Conservation (phyloP, 1,140 invertebrate species). For the Psix sp. region DNA sequence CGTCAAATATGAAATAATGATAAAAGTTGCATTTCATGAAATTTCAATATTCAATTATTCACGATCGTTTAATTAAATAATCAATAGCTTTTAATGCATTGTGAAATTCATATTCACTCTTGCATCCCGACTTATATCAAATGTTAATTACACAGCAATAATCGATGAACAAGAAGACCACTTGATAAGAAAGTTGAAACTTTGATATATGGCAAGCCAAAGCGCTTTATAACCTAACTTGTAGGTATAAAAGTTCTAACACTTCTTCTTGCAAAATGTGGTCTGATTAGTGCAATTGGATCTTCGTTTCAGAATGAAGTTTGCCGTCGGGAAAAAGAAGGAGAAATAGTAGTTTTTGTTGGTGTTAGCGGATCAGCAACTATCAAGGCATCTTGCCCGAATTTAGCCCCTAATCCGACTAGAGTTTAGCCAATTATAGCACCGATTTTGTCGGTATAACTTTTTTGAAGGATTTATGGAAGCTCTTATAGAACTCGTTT, state of each 20-base stretch:
- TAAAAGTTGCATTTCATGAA: too few relatives aligned
- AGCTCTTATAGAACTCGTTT: slow-evolving; percentile 53
- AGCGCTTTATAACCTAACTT: slow-evolving; percentile 34
- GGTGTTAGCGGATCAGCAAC: slow-evolving; percentile 36
- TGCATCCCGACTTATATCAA: not conserved
- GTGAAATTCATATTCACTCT: not conserved
- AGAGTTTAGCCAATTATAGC: slow-evolving; percentile 61
- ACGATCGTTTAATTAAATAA: too few relatives aligned
- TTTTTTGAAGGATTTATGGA: slow-evolving; percentile 60
- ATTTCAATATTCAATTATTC: too few relatives aligned
- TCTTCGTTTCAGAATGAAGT: slow-evolving; percentile 41
- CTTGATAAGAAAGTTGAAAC: slow-evolving; percentile 2
- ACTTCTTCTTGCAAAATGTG: slow-evolving; percentile 41
- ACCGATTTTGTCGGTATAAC: slow-evolving; percentile 58
- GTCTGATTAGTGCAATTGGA: slow-evolving; percentile 55
- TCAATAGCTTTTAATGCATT: too few relatives aligned
- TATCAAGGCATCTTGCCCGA: slow-evolving; percentile 54
- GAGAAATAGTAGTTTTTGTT: slow-evolving; percentile 51
- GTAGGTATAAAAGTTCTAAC: slow-evolving; percentile 48
- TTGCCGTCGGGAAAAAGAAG: slow-evolving; percentile 34
- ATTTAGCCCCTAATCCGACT: slow-evolving; percentile 58
- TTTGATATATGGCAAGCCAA: slow-evolving; percentile 1
- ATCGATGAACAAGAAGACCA: not conserved
- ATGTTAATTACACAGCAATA: not conserved
- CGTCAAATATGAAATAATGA: too few relatives aligned